These are phyloP conservation scores for Chloropsis cyanopogon DNA, from an alignment of 2,113 vertebrate genomes.

Conservation along the genomic window DNA sequence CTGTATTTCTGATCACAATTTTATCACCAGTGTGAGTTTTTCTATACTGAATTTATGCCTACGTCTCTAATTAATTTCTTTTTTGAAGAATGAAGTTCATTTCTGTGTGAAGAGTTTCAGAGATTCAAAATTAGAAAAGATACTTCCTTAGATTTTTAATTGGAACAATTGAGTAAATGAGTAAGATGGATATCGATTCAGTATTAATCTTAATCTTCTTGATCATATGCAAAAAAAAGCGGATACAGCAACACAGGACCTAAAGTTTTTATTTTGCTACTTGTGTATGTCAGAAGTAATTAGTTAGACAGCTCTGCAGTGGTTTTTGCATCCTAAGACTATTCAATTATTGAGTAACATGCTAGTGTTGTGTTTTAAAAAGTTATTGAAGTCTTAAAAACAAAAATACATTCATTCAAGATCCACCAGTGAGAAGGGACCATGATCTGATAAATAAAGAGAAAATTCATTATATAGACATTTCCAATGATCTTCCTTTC, in stretches of 20 bases:
- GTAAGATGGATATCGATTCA: background rate
- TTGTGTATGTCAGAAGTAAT: background rate
- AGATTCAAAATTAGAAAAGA: background rate
- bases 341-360: background rate
- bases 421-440: background rate
- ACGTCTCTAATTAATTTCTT: background rate
- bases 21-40: background rate
- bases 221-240: background rate
- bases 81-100: background rate
- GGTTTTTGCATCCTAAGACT: background rate
- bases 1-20: background rate
- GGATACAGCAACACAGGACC: background rate
- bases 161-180: background rate
- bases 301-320: background rate
- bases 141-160: background rate
- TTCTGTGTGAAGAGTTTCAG: background rate
- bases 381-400: background rate
- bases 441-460: background rate
- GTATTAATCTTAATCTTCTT: background rate
- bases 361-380: background rate
- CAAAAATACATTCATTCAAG: background rate
- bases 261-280: background rate
- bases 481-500: background rate
- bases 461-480: background rate
- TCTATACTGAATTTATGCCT: background rate